Evolutionary conservation across 1,140 invertebrate genomes (phyloP), one percentile per base, ranked within the genome.

Genomic region (Sminthurides bifidus): DNA sequence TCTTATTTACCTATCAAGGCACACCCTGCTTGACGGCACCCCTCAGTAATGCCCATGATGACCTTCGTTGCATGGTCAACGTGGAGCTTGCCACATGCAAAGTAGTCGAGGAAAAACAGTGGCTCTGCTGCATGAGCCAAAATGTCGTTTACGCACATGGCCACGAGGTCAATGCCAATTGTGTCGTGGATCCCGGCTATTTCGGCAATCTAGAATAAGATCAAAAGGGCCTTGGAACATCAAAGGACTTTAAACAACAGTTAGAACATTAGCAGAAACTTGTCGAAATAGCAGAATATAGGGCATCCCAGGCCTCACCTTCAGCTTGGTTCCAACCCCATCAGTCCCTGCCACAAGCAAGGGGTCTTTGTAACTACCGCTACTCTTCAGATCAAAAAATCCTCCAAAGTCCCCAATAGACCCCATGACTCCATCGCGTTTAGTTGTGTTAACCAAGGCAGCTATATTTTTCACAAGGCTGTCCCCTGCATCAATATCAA

Each of bases 111-210:
- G 69, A 98, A 98, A 54, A 91, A 94, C 41, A 98, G 74, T 0
- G 93, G 92, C 67, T 92, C 88, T 0, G 93, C 94, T 21, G 92
- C 92, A 63, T 93, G 84, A 37, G 88, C 90, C 23, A 98, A 73
- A 44, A 98, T 81, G 71, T 98, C 93, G 74, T 98, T 98, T 2
- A 93, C 92, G 69, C 91, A 94, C 89, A 96, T 95, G 10, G 93
- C 94, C 12, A 98, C 93, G 30, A 98, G 76, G 75, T 98, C 95
- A 65, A 92, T 85, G 1, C 94, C 95, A 53, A 98, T 80, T 0
- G 84, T 85, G 60, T 84, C 76, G 68, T 92, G 91, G 44, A 83
- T 80, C 21, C 81, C 77, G 51, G 79, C 78, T 52, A 78, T 76
- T 67, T 92, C 78, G 0, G 92, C 92, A 65, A 96, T 80, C 81